These are phyloP conservation scores for Acropora tenuis DNA, from an alignment of 64 coral and sea anemone genomes.

Conservation along the genomic window DNA sequence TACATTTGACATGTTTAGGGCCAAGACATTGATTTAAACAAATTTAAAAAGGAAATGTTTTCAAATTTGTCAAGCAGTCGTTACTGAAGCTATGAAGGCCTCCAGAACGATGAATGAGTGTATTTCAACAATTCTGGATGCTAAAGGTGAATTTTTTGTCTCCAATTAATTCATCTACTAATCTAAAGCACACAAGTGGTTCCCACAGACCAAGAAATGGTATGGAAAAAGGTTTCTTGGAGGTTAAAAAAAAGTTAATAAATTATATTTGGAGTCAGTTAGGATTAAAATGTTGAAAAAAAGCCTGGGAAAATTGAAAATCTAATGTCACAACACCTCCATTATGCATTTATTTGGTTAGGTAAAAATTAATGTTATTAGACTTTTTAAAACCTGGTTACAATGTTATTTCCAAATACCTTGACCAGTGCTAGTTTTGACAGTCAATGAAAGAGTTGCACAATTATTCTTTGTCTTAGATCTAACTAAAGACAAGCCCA, in stretches of 20 bases:
- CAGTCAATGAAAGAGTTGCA: slow-evolving; percentile 5
- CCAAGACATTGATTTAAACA: slow-evolving; percentile 3
- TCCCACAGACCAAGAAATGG: too few relatives aligned
- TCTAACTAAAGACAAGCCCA: not conserved
- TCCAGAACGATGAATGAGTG: slow-evolving; percentile 3
- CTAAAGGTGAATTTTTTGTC: not conserved
- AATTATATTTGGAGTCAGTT: not conserved
- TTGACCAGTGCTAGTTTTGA: slow-evolving; percentile 16
- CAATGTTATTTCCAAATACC: not conserved
- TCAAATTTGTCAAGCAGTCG: not conserved
- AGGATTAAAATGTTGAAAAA: not conserved
- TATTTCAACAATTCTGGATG: slow-evolving; percentile 24
- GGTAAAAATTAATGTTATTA: not conserved
- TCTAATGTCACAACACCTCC: not conserved
- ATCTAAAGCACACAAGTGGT: too few relatives aligned
- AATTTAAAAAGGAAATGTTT: slow-evolving; percentile 18
- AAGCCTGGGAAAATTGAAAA: not conserved
- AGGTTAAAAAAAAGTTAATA: not conserved
- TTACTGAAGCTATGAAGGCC: not conserved
- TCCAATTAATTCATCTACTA: too few relatives aligned
- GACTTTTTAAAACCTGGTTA: not conserved
- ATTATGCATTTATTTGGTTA: not conserved
- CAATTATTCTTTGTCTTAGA: slow-evolving; percentile 8
- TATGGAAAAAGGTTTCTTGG: not conserved
- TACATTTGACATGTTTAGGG: not conserved